Evolutionary conservation across 2,888 invertebrate genomes (phyloP), one percentile per base, ranked within the genome.

Genomic region (Drosophila leonis): DNA sequence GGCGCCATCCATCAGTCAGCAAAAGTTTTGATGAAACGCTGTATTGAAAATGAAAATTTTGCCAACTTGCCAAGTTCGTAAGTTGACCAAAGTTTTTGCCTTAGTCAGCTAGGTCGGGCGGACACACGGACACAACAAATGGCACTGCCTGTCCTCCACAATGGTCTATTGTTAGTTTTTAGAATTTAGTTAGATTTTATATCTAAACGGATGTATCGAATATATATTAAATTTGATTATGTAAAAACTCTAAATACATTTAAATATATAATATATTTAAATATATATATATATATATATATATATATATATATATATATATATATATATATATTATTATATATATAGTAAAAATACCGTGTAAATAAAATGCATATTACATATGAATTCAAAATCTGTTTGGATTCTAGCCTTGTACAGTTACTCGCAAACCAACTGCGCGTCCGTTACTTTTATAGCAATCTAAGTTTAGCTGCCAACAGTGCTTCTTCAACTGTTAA

Each of bases 31-130:
- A 37, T 29, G 48, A 44, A 46, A 24, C 18, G 51, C 56, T 77
- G 48, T 41, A 56, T 42, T 52, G 29, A 31, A 49, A 49, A 24
- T 37, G n/a, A 48, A 73, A 83, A 90, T 83, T 92, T 92, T 91
- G 90, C 83, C 92, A 81, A 87, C 90, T 92, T 92, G 90, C 90
- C 79, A 35, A 55, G 63, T 57, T 70, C 78, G 92, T 81, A 92
- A 92, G 90, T 88, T 88, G 89, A 68, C 77, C 90, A 90, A 92
- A 92, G 91, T 90, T 80, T 80, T 74, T 46, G 57, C 67, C 49
- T 33, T 60, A 48, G 51, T 59, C 70, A 68, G 57, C 20, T 49
- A 35, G 27, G 39, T n/a, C 18, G n/a, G 37, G 27, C 29, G 29
- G 37, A 39, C 4, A 31, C 37, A 15, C n/a, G 29, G 31, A 41